Percentiles rank a stretch among this genome's conserved stretches.
phyloP scores from a whole-genome alignment of 2,113 vertebrate species.

The Jaculus jaculus region DNA sequence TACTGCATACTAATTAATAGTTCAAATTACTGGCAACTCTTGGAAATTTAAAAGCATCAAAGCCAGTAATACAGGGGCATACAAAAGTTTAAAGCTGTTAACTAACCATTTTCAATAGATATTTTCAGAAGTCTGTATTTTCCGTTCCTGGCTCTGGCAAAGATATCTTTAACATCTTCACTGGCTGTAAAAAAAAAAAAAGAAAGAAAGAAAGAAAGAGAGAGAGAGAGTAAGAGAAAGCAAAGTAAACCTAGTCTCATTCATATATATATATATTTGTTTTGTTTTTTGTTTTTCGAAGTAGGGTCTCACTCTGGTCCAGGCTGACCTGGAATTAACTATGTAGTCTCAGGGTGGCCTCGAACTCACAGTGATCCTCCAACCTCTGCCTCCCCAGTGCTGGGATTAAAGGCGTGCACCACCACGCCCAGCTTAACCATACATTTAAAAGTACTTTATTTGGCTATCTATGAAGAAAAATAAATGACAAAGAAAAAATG shows the following conservation, averaged over 20 bases:
- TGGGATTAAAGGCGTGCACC: too few species aligned
- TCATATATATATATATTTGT: too few species aligned
- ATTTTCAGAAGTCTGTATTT: slow-evolving; percentile 95
- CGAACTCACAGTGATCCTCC: too few species aligned
- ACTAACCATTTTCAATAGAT: slow-evolving; percentile 94
- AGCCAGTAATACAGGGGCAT: slow-evolving; percentile 10
- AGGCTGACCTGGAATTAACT: too few species aligned
- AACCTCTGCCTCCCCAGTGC: too few species aligned
- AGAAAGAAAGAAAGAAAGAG: neutral
- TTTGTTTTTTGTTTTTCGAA: too few species aligned
- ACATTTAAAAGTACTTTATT: slow-evolving; percentile 34
- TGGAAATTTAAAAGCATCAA: slow-evolving; percentile 16
- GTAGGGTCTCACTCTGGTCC: too few species aligned
- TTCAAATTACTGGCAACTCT: slow-evolving; percentile 48
- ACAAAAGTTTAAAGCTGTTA: slow-evolving; percentile 23
- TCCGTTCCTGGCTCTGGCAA: slow-evolving; percentile 93
- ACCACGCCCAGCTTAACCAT: too few species aligned
- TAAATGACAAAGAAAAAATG: slow-evolving; percentile 24
- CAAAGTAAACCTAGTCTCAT: slow-evolving; percentile 49
- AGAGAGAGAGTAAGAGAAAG: slow-evolving; percentile 56
- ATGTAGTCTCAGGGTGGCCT: too few species aligned
- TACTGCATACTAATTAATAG: slow-evolving; percentile 26
- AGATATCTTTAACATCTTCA: slow-evolving; percentile 92
- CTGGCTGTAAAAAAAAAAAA: slow-evolving; percentile 86
- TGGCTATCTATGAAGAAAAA: slow-evolving; percentile 1